These are phyloP conservation scores for Sycophila sp. DNA, from an alignment of 1,140 invertebrate species.

Conservation along the genomic window DNA sequence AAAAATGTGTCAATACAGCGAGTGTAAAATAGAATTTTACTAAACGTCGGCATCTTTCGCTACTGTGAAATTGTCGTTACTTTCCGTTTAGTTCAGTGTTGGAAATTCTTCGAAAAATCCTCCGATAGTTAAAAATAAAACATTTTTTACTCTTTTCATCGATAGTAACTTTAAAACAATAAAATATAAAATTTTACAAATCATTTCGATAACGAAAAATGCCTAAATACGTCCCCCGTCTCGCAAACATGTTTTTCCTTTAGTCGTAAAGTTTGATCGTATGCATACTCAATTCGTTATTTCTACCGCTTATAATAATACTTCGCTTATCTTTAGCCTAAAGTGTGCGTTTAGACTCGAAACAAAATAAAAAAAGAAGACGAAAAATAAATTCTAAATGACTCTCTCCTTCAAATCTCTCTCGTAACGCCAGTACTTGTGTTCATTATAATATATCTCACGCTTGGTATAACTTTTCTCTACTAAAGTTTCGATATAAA, in stretches of 20 bases:
- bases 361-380: too few relatives aligned
- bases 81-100: too few relatives aligned
- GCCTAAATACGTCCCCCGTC: too few relatives aligned
- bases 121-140: neutral
- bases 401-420: slow-evolving; percentile 5
- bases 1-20: slow-evolving; percentile 35
- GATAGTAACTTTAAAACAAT: neutral
- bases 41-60: slow-evolving; percentile 7
- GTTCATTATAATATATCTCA: slow-evolving; percentile 33
- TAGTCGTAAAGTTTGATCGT: slow-evolving; percentile 12
- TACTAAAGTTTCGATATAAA: slow-evolving; percentile 33
- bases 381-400: slow-evolving; percentile 20
- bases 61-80: slow-evolving; percentile 3
- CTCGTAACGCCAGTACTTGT: slow-evolving; percentile 29
- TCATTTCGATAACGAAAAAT: neutral
- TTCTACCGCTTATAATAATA: slow-evolving; percentile 29
- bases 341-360: slow-evolving; percentile 33
- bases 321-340: slow-evolving; percentile 19
- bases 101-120: too few relatives aligned
- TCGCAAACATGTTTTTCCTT: neutral
- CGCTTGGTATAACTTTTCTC: slow-evolving; percentile 32
- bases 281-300: slow-evolving; percentile 13
- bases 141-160: neutral
- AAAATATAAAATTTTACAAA: neutral
- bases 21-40: slow-evolving; percentile 36